Evolutionary conservation across 2,888 invertebrate species (phyloP).

Genomic region (Polietes domitor): DNA sequence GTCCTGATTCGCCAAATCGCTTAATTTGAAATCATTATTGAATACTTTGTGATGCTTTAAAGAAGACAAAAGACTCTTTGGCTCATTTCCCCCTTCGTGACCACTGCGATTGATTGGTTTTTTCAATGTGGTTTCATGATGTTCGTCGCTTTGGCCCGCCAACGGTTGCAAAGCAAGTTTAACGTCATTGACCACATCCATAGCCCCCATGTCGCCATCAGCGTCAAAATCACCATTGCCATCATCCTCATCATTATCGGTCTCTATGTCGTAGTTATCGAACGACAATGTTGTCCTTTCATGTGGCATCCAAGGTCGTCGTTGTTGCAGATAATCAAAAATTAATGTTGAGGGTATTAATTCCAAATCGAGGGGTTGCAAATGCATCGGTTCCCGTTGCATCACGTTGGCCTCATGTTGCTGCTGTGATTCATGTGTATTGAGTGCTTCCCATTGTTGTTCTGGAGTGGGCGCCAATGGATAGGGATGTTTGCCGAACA

Average conservation of each 20-base stretch:
- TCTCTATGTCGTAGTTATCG: slow-evolving; percentile 70
- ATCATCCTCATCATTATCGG: slow-evolving; percentile 62
- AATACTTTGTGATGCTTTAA: slow-evolving; percentile 34
- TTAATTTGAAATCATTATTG: slow-evolving; percentile 55
- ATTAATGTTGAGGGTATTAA: slow-evolving; percentile 68
- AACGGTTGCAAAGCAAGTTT: slow-evolving; percentile 42
- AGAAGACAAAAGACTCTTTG: slow-evolving; percentile 36
- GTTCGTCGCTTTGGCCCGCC: slow-evolving; percentile 48
- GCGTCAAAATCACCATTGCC: slow-evolving; percentile 14
- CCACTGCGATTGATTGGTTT: slow-evolving; percentile 51
- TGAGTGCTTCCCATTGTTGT: slow-evolving; percentile 61
- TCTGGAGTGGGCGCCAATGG: slow-evolving; percentile 67
- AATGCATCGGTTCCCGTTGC: slow-evolving; percentile 56
- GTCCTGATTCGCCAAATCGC: slow-evolving; percentile 40
- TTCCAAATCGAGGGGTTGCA: slow-evolving; percentile 67
- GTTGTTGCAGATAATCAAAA: slow-evolving; percentile 69
- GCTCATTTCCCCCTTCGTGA: slow-evolving; percentile 35
- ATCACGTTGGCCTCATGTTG: slow-evolving; percentile 64
- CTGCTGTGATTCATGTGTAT: slow-evolving; percentile 64
- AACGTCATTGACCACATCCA: slow-evolving; percentile 25
- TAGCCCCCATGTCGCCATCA: slow-evolving; percentile 25
- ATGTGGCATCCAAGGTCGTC: slow-evolving; percentile 59
- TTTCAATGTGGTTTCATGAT: slow-evolving; percentile 44
- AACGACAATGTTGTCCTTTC: slow-evolving; percentile 57
- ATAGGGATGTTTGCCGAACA: slow-evolving; percentile 67